Evolutionary conservation across 2,888 invertebrate species (phyloP), one percentile per base, ranked within the genome.

Genomic region (Melanostoma mellinum): DNA sequence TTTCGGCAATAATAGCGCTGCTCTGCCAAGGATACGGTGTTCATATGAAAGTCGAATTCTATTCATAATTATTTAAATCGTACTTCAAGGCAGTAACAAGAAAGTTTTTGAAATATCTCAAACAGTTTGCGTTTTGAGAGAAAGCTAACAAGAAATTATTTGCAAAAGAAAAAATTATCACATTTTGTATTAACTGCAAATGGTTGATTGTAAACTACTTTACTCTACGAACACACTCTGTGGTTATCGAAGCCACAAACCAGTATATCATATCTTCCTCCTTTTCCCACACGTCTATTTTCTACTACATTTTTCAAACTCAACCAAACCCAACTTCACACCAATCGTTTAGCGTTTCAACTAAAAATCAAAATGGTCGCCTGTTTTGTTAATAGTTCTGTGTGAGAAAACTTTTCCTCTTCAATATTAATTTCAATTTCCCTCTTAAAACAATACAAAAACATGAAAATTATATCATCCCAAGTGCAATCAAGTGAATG

Each of bases 321-420:
- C n/a, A 30, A 50, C 9, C 32, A 67, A 82, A 58, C 8, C 50
- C 79, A 75, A 79, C 84, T 84, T 84, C 84, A 44, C 74, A 40
- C 30, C 60, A 75, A 74, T 84, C 79, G 69, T 72, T 79, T 67
- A 84, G 84, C 84, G 84, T 84, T 84, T 84, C 84, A 65, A 74
- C 68, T 30, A 67, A 79, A 73, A 75, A 85, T 85, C 86, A 86
- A 86, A 86, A 86, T 86, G 86, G 86, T 85, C 55, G 86, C 85
- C 86, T 86, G 86, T 86, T 86, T 86, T 81, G 86, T 85, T 80
- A 86, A 75, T 80, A 78, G 81, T 76, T 73, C 72, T 79, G 74
- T 80, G 72, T 81, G 68, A 85, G 75, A 75, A 76, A 80, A 85
- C 75, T 80, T 79, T 74, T 79, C 65, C 58, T 60, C 42, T 75